These are phyloP conservation scores for Melikaiella ostensackeni DNA, from an alignment of 2,888 invertebrate genomes.

Conservation along the genomic window DNA sequence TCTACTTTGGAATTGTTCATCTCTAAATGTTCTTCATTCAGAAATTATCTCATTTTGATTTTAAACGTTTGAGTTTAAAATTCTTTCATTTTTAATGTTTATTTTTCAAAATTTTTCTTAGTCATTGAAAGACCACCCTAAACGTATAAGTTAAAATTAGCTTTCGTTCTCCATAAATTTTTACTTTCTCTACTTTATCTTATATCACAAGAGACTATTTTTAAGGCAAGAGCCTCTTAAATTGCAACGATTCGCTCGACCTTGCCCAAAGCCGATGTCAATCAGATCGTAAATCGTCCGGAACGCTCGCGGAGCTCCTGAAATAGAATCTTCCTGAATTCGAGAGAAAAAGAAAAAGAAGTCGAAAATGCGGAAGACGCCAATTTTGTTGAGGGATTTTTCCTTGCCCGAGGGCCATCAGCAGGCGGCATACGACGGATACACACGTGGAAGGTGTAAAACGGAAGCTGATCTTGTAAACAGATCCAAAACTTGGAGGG, in stretches of 20 bases:
- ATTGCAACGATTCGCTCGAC: constrained; percentile 15
- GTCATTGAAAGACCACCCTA: too few relatives aligned
- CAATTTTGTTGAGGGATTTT: constrained; percentile 39
- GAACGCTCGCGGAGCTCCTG: neutral
- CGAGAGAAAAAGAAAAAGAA: constrained; percentile 2
- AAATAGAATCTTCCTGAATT: constrained; percentile 32
- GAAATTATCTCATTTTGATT: too few relatives aligned
- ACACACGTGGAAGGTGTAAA: constrained; percentile 22
- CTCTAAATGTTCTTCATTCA: too few relatives aligned
- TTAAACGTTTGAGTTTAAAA: too few relatives aligned
- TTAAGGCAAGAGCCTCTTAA: neutral
- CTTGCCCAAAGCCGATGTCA: constrained; percentile 31
- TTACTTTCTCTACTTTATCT: neutral
- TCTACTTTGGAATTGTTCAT: too few relatives aligned
- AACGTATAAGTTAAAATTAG: neutral
- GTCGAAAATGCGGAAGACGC: constrained; percentile 48
- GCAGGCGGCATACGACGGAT: neutral
- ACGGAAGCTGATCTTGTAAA: constrained; percentile 45
- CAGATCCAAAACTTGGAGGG: constrained; percentile 25
- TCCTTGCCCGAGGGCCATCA: constrained; percentile 4
- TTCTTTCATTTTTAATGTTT: too few relatives aligned
- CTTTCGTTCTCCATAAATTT: neutral
- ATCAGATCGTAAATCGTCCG: constrained; percentile 33
- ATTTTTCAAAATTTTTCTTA: too few relatives aligned
- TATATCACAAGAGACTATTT: constrained; percentile 1